These are phyloP conservation scores for Aphodius granarius DNA, from an alignment of 2,888 invertebrate species.

Conservation along the genomic window DNA sequence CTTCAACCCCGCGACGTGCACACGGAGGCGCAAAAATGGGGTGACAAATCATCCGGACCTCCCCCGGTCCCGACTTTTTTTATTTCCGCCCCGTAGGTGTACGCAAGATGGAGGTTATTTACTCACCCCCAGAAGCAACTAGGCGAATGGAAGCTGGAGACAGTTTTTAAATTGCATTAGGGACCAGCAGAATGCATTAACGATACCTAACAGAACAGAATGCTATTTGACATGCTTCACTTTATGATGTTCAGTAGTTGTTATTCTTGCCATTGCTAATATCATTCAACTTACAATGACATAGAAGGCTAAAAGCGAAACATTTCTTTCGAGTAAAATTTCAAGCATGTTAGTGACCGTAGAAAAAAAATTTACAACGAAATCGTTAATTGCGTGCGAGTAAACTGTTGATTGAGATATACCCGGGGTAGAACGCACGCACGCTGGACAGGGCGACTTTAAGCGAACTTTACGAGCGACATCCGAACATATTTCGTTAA, in stretches of 20 bases:
- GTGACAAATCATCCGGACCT: conserved; percentile 51
- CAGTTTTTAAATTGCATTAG: not conserved
- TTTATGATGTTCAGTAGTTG: too few relatives aligned
- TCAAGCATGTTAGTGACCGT: not conserved
- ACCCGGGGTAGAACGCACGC: conserved; percentile 31
- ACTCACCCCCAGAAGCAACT: not conserved
- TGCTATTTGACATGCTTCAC: too few relatives aligned
- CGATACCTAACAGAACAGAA: not conserved
- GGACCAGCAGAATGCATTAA: not conserved
- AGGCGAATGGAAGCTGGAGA: not conserved
- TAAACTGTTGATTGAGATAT: conserved; percentile 50
- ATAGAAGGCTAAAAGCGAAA: too few relatives aligned
- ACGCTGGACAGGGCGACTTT: conserved; percentile 19
- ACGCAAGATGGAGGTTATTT: not conserved
- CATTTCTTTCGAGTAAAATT: not conserved
- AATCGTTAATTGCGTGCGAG: conserved; percentile 51
- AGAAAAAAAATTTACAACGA: conserved; percentile 41
- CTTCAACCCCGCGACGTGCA: conserved; percentile 35
- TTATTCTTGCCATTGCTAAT: too few relatives aligned
- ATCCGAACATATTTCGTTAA: conserved; percentile 48
- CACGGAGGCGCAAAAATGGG: conserved; percentile 51
- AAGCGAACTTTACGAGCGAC: conserved; percentile 38
- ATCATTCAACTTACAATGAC: too few relatives aligned
- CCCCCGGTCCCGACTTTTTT: not conserved
- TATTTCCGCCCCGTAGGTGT: conserved; percentile 24